phyloP scores from a whole-genome alignment of 1,140 invertebrate genomes.

The Trypoxylus dichotomus region DNA sequence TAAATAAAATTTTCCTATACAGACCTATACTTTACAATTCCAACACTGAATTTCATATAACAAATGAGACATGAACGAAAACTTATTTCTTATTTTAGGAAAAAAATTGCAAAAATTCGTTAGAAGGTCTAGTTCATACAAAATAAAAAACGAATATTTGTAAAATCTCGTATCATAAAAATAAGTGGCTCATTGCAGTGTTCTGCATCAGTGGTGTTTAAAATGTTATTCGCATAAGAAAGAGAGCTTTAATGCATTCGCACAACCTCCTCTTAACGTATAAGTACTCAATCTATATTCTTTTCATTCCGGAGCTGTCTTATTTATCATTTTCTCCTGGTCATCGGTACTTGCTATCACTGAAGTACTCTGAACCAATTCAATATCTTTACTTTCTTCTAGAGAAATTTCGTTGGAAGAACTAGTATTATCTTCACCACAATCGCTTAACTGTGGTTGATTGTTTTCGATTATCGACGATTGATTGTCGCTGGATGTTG shows the following conservation, averaged over 20 bases:
- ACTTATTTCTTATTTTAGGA: neutral
- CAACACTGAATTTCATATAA: neutral
- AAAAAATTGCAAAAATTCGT: neutral
- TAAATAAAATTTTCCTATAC: neutral
- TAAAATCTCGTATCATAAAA: slow-evolving; percentile 21
- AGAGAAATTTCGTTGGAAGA: neutral
- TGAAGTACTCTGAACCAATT: neutral
- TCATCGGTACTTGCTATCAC: slow-evolving; percentile 6
- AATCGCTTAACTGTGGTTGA: neutral
- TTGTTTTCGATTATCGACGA: neutral
- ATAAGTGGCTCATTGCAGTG: slow-evolving; percentile 10
- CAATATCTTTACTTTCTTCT: neutral
- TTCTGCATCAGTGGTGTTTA: slow-evolving; percentile 5
- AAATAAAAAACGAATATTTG: neutral
- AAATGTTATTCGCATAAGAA: neutral
- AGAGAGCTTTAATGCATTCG: neutral
- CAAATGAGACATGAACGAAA: neutral
- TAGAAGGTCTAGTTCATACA: neutral
- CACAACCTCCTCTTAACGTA: neutral
- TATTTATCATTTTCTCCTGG: slow-evolving; percentile 8
- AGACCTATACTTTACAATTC: slow-evolving; percentile 1
- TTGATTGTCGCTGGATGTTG: slow-evolving; percentile 15
- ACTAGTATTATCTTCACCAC: slow-evolving; percentile 14
- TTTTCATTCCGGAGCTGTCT: slow-evolving; percentile 1
- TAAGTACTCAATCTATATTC: neutral